A percentile compares a stretch with the other conserved stretches of the same genome.
Evolutionary conservation across 1,140 invertebrate species (phyloP).

Genomic region (Drosophila simulans): DNA sequence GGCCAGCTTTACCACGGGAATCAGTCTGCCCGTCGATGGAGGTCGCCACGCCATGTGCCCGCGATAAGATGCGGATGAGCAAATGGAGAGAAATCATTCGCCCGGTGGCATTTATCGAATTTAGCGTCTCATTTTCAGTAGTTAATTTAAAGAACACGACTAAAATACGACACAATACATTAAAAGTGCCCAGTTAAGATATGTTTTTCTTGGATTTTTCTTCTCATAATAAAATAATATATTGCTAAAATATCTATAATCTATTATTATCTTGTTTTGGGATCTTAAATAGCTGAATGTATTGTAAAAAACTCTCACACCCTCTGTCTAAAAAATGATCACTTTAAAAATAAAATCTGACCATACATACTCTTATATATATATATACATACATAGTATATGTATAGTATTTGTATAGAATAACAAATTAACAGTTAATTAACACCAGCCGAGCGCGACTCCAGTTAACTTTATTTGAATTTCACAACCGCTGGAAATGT

Average conservation of each 20-base stretch:
- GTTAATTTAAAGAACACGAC: background rate
- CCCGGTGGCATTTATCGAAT: constrained; percentile 36
- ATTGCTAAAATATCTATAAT: too few species aligned
- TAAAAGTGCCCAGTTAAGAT: background rate
- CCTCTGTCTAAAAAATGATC: too few species aligned
- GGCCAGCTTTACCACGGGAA: constrained; percentile 93
- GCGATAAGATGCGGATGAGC: constrained; percentile 21
- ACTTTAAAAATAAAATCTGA: too few species aligned
- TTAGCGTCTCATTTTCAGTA: background rate
- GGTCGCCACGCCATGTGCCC: constrained; percentile 82
- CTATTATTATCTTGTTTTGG: too few species aligned
- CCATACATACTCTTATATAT: too few species aligned
- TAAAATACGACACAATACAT: background rate
- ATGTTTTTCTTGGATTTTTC: background rate
- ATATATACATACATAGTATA: too few species aligned
- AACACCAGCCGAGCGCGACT: constrained; percentile 13
- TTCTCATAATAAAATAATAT: too few species aligned
- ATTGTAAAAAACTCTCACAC: too few species aligned
- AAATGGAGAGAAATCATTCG: background rate
- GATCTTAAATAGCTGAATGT: too few species aligned
- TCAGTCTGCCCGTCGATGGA: constrained; percentile 92
- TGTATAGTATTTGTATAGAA: background rate
- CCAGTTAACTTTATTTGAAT: constrained; percentile 9
- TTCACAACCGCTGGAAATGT: constrained; percentile 38
- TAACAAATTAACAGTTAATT: constrained; percentile 28